Conservation (phyloP, 1,140 invertebrate genomes). For the Zaprionus lachaisei region DNA sequence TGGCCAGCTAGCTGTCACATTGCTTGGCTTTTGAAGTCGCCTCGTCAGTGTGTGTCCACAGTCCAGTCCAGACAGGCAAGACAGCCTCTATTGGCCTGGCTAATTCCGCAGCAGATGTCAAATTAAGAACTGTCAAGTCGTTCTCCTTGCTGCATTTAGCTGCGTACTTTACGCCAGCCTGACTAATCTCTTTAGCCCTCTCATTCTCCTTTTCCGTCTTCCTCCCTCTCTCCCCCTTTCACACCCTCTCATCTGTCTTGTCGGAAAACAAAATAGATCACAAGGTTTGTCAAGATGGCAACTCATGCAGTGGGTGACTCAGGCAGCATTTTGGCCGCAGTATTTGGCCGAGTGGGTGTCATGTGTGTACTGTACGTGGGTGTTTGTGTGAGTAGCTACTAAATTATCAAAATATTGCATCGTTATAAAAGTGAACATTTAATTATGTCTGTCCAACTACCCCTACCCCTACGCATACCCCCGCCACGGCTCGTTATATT, state of each 20-base stretch:
- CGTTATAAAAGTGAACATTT: constrained; percentile 58
- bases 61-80: constrained; percentile 31
- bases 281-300: constrained; percentile 19
- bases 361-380: neutral
- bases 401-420: constrained; percentile 79
- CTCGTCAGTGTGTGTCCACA: constrained; percentile 22
- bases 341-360: neutral
- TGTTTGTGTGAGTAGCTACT: constrained; percentile 46
- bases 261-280: constrained; percentile 6
- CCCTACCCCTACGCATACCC: neutral
- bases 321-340: constrained; percentile 22
- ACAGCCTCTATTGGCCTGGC: constrained; percentile 14
- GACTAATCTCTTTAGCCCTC: constrained; percentile 2
- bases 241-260: constrained; percentile 10
- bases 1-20: constrained; percentile 45
- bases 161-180: neutral
- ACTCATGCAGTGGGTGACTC: constrained; percentile 25
- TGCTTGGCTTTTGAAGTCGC: constrained; percentile 60
- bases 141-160: constrained; percentile 7
- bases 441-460: constrained; percentile 14
- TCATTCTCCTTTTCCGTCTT: neutral
- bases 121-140: constrained; percentile 72
- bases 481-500: constrained; percentile 53
- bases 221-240: neutral
- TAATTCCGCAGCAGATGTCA: constrained; percentile 59